These are phyloP conservation scores for Galerucella pusilla DNA, from an alignment of 2,888 invertebrate species.

Conservation along the genomic window DNA sequence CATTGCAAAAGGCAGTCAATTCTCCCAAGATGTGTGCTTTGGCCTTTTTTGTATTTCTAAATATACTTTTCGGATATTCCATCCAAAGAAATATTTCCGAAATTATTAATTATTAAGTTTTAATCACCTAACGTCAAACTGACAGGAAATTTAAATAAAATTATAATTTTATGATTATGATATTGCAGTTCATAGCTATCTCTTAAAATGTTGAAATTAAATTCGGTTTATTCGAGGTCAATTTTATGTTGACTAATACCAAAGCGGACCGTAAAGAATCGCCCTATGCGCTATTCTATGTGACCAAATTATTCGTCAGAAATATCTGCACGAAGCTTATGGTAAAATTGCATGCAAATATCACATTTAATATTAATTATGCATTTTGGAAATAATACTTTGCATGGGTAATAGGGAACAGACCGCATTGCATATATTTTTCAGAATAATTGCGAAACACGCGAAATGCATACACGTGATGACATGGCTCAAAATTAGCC, in stretches of 20 bases:
- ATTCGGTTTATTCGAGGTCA: neutral
- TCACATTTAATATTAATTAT: constrained; percentile 30
- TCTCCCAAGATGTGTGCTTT: too few species aligned
- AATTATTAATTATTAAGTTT: too few species aligned
- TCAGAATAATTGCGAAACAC: constrained; percentile 35
- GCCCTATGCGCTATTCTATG: neutral
- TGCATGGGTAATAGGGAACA: constrained; percentile 15
- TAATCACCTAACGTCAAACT: too few species aligned
- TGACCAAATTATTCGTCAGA: neutral
- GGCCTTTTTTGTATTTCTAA: too few species aligned
- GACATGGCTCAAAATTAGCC: constrained; percentile 28
- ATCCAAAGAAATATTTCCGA: too few species aligned
- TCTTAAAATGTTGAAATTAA: neutral
- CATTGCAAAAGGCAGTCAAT: too few species aligned
- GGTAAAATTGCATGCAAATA: constrained; percentile 27
- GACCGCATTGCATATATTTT: constrained; percentile 25
- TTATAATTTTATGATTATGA: too few species aligned
- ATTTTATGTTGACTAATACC: neutral
- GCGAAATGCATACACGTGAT: constrained; percentile 35
- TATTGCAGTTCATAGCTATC: too few species aligned
- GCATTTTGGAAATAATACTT: constrained; percentile 31
- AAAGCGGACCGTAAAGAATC: neutral
- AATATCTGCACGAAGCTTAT: constrained; percentile 29
- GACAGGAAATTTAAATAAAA: too few species aligned
- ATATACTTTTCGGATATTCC: too few species aligned